phyloP scores from a whole-genome alignment of 2,113 vertebrate species.

The Tetrax tetrax region DNA sequence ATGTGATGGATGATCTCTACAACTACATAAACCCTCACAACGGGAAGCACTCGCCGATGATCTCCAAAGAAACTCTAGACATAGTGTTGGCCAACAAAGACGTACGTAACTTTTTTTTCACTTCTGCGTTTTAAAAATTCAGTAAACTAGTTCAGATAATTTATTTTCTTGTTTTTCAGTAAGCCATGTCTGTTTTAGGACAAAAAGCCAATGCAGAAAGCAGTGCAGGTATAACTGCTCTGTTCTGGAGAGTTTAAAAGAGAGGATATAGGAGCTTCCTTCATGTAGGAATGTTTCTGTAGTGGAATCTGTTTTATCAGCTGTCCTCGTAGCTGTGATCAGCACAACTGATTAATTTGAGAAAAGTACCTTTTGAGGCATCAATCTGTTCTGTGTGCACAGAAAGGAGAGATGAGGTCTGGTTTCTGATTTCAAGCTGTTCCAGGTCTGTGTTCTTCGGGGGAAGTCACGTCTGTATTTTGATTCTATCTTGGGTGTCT shows the following conservation, averaged over 20 bases:
- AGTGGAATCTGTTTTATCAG: not conserved
- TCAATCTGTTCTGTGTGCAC: not conserved
- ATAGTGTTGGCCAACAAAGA: slow-evolving; percentile 90
- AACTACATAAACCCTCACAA: slow-evolving; percentile 91
- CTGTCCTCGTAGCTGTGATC: not conserved
- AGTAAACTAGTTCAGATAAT: not conserved
- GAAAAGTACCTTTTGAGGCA: not conserved
- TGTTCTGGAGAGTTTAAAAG: not conserved
- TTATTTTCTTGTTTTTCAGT: not conserved
- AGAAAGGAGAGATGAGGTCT: not conserved
- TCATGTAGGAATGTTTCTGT: not conserved
- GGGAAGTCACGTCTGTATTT: accelerated
- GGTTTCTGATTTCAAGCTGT: not conserved
- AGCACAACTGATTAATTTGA: not conserved
- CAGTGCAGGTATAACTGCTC: not conserved
- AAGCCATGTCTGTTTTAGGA: not conserved
- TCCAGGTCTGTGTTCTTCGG: not conserved
- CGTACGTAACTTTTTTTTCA: slow-evolving; percentile 69
- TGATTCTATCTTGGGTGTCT: not conserved
- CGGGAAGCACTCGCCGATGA: slow-evolving; percentile 90
- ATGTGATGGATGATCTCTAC: slow-evolving; percentile 97
- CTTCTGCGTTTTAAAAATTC: not conserved
- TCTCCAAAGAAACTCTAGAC: slow-evolving; percentile 88
- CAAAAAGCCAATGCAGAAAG: not conserved
- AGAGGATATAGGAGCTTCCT: not conserved